Evolutionary conservation across 2,888 invertebrate genomes (phyloP).

Genomic region (Spicauda simplicius): DNA sequence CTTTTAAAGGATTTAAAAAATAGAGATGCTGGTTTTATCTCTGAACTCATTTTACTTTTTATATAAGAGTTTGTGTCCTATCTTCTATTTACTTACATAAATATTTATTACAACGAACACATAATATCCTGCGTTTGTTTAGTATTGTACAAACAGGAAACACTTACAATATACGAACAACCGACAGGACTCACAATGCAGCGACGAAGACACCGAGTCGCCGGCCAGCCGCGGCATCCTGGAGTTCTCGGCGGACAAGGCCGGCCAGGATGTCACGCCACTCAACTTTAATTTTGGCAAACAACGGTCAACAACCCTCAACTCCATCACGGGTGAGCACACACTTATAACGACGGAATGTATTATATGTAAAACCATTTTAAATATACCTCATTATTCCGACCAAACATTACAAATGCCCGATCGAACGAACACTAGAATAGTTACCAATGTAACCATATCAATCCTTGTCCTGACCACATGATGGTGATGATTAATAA

Average conservation of each 20-base stretch:
- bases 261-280: constrained; percentile 94
- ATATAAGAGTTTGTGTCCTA: too few species aligned
- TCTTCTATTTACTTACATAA: too few species aligned
- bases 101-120: too few species aligned
- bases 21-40: too few species aligned
- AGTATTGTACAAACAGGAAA: background rate
- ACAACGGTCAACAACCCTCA: constrained; percentile 88
- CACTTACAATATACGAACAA: background rate
- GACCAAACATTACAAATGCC: constrained; percentile 35
- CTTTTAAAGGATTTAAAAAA: too few species aligned
- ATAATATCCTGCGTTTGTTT: too few species aligned
- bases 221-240: constrained; percentile 88
- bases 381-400: constrained; percentile 26
- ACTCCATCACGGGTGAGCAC: constrained; percentile 89
- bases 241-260: constrained; percentile 94
- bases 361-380: constrained; percentile 36
- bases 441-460: background rate
- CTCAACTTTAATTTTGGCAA: constrained; percentile 92
- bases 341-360: constrained; percentile 44
- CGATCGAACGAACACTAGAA: background rate
- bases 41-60: too few species aligned
- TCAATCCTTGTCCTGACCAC: background rate
- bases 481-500: background rate
- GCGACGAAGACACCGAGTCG: constrained; percentile 80
- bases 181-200: constrained; percentile 77